Base-by-base conservation (phyloP, 2,888 invertebrate genomes). In the Drosophila differens region DNA sequence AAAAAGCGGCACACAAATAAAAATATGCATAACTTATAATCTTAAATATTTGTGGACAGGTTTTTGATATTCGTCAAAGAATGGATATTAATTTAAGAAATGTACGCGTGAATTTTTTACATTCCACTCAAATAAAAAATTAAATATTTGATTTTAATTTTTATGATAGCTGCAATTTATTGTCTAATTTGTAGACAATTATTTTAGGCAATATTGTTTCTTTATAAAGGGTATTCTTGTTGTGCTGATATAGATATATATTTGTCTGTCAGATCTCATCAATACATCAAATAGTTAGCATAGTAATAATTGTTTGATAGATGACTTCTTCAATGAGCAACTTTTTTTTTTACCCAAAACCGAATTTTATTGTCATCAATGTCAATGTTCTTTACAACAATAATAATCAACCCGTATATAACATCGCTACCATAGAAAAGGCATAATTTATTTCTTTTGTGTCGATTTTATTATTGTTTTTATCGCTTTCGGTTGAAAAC, bases 71-170 rank as follows among this genome's bases (percentile, higher is more conserved):
- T 37, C 16, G 55, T 39, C 37, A 62, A 37, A 44, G 33, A 63
- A 62, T 62, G 59, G 28, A 59, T 62, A 70, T 57, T 61, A 33
- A 53, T 52, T 60, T 52, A 1, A 35, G 14, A 54, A 51, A 32
- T 16, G 30, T 59, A 37, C 62, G 14, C 19, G 39, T 7, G 22
- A 25, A 52, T 32, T 49, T 39, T 54, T 47, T n/a, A 47, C 22
- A 39, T 35, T 22, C 28, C 53, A 57, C 61, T 39, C 57, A 70
- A 37, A 54, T 41, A n/a, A 37, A 32, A 47, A 28, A 4, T 60
- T 19, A 49, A 39, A 62, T 73, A 70, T 70, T 79, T 76, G 51
- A 51, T 22, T 64, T 70, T 49, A 53, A 68, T 70, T 77, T 64
- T 30, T 49, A 64, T 72, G 52, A 32, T 39, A 22, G 54, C 61